These are phyloP conservation scores for Leptodactylus fuscus DNA, from an alignment of 2,113 vertebrate genomes.

Conservation along the genomic window DNA sequence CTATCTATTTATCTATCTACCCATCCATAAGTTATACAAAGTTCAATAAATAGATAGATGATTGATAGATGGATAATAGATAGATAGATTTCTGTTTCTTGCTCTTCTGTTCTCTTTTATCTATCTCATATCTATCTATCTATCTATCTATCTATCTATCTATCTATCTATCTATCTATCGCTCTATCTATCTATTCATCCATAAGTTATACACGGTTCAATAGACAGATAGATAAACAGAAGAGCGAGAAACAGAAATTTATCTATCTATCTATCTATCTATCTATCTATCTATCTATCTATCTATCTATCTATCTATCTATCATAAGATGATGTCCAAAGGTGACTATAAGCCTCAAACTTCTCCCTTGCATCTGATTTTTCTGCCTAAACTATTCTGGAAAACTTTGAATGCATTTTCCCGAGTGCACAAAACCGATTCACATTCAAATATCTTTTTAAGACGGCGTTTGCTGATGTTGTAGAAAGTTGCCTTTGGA, in stretches of 20 bases:
- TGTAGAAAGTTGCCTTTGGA: conserved; percentile 30
- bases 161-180: neutral
- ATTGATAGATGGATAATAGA: too few relatives aligned
- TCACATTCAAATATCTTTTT: conserved; percentile 57
- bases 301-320: neutral
- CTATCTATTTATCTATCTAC: neutral
- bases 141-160: neutral
- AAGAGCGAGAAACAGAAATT: too few relatives aligned
- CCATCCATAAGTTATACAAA: too few relatives aligned
- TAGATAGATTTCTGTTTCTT: too few relatives aligned
- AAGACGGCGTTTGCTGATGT: conserved; percentile 44
- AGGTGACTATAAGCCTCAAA: neutral
- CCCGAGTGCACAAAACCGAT: conserved; percentile 17
- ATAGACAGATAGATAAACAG: too few relatives aligned
- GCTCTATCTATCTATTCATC: neutral
- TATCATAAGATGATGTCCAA: neutral
- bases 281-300: conserved; percentile 3
- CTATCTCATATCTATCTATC: neutral
- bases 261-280: neutral
- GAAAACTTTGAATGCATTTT: conserved; percentile 30
- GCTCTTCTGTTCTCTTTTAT: too few relatives aligned
- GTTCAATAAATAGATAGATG: too few relatives aligned
- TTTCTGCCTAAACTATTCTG: neutral
- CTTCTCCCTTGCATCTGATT: neutral
- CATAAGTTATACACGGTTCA: too few relatives aligned